These are phyloP conservation scores for Percina caprodes DNA, from an alignment of 2,113 vertebrate species.

Conservation along the genomic window DNA sequence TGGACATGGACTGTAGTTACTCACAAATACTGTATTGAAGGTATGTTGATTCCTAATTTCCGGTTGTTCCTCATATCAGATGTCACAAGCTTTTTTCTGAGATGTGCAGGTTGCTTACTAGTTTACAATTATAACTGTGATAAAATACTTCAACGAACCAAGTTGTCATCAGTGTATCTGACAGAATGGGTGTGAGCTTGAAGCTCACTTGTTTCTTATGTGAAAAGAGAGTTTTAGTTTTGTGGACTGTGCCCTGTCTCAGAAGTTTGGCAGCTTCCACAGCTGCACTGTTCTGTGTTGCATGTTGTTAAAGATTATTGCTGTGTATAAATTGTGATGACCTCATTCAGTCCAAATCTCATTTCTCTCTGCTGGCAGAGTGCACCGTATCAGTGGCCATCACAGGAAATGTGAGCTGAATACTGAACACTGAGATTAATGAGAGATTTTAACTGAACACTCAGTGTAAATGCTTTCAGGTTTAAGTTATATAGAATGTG, in stretches of 20 bases:
- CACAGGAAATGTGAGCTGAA: no score
- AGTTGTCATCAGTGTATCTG: background rate
- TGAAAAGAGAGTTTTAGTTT: slow-evolving; percentile 47
- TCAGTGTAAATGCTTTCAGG: no score
- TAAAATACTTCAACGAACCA: background rate
- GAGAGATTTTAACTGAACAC: no score
- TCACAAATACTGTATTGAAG: background rate
- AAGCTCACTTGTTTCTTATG: background rate
- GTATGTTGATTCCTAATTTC: background rate
- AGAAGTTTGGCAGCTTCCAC: background rate
- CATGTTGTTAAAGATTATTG: background rate
- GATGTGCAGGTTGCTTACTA: background rate
- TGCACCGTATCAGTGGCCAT: no score
- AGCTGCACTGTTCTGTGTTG: background rate
- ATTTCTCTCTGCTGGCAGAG: no score
- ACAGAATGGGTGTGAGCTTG: background rate
- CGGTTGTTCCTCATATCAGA: background rate
- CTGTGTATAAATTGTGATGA: background rate
- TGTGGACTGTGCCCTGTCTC: slow-evolving; percentile 25
- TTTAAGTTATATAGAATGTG: no score
- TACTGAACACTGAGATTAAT: no score
- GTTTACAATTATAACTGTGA: background rate
- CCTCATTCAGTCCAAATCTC: no score
- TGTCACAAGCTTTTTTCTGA: background rate
- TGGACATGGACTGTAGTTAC: background rate